These are phyloP conservation scores for Rhombomys opimus DNA, from an alignment of 2,113 vertebrate species.

Conservation along the genomic window DNA sequence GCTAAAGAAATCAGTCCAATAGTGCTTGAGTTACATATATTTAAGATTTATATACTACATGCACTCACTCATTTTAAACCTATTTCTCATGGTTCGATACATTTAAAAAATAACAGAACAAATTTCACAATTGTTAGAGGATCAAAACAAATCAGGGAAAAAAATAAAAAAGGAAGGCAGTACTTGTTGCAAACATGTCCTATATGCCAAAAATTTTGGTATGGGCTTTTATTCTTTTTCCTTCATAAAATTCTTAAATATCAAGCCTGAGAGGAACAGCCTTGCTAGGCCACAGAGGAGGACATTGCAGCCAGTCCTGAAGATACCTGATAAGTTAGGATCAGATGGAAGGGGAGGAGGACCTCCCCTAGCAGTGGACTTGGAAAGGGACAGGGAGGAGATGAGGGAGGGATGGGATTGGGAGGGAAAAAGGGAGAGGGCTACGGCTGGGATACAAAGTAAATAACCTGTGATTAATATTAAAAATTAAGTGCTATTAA, in stretches of 20 bases:
- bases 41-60: slow-evolving; percentile 1
- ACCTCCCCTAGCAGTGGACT: too few relatives aligned
- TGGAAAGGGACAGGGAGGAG: too few relatives aligned
- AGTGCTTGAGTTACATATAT: background rate
- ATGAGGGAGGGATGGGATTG: too few relatives aligned
- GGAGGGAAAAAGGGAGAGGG: too few relatives aligned
- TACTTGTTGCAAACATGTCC: background rate
- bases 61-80: slow-evolving; percentile 18
- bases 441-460: too few relatives aligned
- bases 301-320: too few relatives aligned
- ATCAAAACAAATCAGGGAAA: slow-evolving; percentile 49
- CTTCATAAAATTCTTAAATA: slow-evolving; percentile 52
- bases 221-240: background rate
- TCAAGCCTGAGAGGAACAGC: background rate
- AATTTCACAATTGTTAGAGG: slow-evolving; percentile 53
- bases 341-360: too few relatives aligned
- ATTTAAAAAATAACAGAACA: slow-evolving; percentile 34
- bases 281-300: too few relatives aligned
- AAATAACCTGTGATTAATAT: too few relatives aligned
- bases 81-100: slow-evolving; percentile 6
- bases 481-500: background rate
- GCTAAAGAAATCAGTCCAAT: slow-evolving; percentile 16
- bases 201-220: background rate
- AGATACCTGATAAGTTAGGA: too few relatives aligned
- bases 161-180: slow-evolving; percentile 4